These are phyloP conservation scores for Drosophila multiciliata DNA, from an alignment of 2,888 invertebrate genomes.

Conservation along the genomic window DNA sequence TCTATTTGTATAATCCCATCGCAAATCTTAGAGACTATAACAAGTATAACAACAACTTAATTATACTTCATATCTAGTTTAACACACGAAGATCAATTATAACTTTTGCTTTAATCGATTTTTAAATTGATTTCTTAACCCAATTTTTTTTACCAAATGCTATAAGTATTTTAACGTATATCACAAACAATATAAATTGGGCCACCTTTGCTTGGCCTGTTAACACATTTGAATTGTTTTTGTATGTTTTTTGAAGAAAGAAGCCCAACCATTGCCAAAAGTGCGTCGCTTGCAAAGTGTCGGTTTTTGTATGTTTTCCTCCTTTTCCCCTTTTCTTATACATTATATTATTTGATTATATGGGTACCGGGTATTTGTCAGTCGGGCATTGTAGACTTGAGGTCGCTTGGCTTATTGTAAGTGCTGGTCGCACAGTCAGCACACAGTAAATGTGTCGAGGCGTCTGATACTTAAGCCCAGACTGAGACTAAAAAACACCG, in stretches of 20 bases:
- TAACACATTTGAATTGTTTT: not conserved
- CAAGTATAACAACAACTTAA: not conserved
- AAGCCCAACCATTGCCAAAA: not conserved
- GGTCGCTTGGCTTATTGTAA: constrained; percentile 6
- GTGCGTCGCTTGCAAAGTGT: not conserved
- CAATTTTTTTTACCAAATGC: not conserved
- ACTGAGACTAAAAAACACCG: constrained; percentile 2
- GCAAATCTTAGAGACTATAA: not conserved
- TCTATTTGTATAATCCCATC: not conserved
- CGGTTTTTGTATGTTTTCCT: not conserved
- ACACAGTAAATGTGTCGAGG: constrained; percentile 41
- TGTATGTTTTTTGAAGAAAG: not conserved
- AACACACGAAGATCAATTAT: not conserved
- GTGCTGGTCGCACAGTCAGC: constrained; percentile 31
- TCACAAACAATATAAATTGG: not conserved
- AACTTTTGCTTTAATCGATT: not conserved
- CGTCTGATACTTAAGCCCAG: constrained; percentile 34
- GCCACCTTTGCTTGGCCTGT: not conserved
- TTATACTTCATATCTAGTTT: not conserved
- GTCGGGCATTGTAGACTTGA: not conserved
- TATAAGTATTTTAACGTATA: not conserved
- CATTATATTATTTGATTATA: not conserved
- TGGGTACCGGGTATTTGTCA: not conserved
- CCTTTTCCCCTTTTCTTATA: not conserved
- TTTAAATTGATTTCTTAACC: not conserved